phyloP scores from a whole-genome alignment of 2,888 invertebrate genomes.

The Terebella lapidaria region DNA sequence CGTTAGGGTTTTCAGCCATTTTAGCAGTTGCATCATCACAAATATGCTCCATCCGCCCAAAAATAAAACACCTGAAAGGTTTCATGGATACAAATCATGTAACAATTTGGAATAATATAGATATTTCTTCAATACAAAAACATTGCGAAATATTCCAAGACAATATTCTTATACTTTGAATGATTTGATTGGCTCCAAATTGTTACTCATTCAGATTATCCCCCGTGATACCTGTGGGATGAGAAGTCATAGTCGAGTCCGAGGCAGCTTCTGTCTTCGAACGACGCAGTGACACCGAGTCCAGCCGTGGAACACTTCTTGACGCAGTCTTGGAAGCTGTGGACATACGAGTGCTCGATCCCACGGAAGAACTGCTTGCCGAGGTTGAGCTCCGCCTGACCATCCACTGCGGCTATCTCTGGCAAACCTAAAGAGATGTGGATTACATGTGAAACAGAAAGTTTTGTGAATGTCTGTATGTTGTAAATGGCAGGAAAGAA shows the following conservation, averaged over 20 bases:
- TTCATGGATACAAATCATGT: too few relatives aligned
- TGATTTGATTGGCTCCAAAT: too few relatives aligned
- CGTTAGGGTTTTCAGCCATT: not conserved
- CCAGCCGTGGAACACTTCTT: conserved; percentile 2
- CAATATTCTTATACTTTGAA: too few relatives aligned
- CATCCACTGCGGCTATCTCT: not conserved
- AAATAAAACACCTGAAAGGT: not conserved
- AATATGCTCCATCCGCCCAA: not conserved
- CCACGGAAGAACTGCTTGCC: not conserved
- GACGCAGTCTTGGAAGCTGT: not conserved
- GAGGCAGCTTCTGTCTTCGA: conserved; percentile 1
- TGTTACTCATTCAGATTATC: too few relatives aligned
- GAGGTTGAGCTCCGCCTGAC: not conserved
- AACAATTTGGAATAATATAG: too few relatives aligned
- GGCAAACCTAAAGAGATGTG: not conserved
- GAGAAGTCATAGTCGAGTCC: conserved; percentile 2
- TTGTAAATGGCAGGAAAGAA: too few relatives aligned
- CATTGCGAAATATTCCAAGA: too few relatives aligned
- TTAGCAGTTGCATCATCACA: not conserved
- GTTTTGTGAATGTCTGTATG: too few relatives aligned
- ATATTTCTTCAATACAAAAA: too few relatives aligned
- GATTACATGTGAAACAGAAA: too few relatives aligned
- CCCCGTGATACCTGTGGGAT: conserved; percentile 1
- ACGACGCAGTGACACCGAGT: not conserved
- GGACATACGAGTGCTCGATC: not conserved